Evolutionary conservation across 2,113 vertebrate species (phyloP).

Genomic region (Anguilla rostrata): DNA sequence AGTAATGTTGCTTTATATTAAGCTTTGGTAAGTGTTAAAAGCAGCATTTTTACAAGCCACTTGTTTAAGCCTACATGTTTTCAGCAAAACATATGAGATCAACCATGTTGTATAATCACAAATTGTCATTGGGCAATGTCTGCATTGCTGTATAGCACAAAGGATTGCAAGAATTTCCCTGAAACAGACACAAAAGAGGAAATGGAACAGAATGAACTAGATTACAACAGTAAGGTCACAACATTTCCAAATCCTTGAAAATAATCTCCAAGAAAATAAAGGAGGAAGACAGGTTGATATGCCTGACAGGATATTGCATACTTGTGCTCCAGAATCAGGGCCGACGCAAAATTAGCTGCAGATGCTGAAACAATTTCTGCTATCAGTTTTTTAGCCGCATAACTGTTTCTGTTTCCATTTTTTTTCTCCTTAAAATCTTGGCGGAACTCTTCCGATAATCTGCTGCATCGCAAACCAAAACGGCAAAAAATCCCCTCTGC

Average conservation of each 20-base stretch:
- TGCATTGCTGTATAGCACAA: not conserved
- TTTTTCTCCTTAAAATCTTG: not conserved
- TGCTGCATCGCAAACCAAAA: not conserved
- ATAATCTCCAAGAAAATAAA: not conserved
- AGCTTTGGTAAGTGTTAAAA: not conserved
- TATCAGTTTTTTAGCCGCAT: not conserved
- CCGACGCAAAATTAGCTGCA: not conserved
- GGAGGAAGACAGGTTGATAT: not conserved
- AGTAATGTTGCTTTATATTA: not conserved
- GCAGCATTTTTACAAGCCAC: not conserved
- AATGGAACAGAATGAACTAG: not conserved
- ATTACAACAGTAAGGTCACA: not conserved
- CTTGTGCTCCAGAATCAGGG: not conserved
- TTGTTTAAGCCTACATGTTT: not conserved
- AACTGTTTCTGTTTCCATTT: not conserved
- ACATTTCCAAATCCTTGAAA: not conserved
- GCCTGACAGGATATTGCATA: not conserved
- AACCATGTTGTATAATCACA: not conserved
- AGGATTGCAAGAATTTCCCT: not conserved
- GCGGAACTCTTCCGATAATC: not conserved
- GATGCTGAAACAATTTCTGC: slow-evolving; percentile 3
- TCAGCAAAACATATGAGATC: not conserved
- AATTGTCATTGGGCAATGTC: not conserved
- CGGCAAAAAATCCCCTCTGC: not conserved
- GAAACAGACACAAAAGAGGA: not conserved